Percentiles rank a stretch among this genome's conserved stretches.
phyloP scores from a whole-genome alignment of 2,888 invertebrate species.

The Didymodactylos carnosus region DNA sequence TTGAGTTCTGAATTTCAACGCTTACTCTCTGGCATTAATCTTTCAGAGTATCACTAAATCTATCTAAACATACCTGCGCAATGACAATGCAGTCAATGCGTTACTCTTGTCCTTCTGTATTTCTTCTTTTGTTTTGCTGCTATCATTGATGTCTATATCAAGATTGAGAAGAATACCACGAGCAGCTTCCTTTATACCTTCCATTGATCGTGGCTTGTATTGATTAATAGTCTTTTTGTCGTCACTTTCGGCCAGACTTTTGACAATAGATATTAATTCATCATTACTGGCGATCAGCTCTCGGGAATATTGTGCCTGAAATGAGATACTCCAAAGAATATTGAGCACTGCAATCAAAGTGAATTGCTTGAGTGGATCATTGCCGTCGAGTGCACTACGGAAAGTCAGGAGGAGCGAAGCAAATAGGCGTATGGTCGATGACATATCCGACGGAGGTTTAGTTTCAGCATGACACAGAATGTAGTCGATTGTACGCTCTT shows the following conservation, averaged over 20 bases:
- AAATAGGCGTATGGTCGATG: neutral
- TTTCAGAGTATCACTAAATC: too few relatives aligned
- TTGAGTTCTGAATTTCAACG: too few relatives aligned
- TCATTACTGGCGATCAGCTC: neutral
- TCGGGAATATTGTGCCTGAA: neutral
- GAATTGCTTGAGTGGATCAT: neutral
- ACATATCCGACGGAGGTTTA: neutral
- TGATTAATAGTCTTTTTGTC: neutral
- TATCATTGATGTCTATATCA: neutral
- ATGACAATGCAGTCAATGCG: too few relatives aligned
- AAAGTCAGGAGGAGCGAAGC: neutral
- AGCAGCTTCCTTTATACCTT: neutral
- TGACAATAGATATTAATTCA: neutral
- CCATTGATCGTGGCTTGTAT: neutral
- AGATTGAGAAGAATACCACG: neutral
- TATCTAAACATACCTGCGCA: too few relatives aligned
- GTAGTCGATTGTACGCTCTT: neutral
- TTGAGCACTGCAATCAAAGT: neutral
- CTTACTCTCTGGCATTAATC: too few relatives aligned
- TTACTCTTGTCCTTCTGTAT: too few relatives aligned
- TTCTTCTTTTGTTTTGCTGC: neutral
- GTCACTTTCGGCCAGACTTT: neutral
- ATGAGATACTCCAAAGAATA: neutral
- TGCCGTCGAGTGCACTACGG: neutral
- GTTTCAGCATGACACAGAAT: neutral